A percentile compares a stretch with the other conserved stretches of the same genome.
Evolutionary conservation across 1,140 invertebrate species (phyloP).

Genomic region (Meloidogyne exigua): DNA sequence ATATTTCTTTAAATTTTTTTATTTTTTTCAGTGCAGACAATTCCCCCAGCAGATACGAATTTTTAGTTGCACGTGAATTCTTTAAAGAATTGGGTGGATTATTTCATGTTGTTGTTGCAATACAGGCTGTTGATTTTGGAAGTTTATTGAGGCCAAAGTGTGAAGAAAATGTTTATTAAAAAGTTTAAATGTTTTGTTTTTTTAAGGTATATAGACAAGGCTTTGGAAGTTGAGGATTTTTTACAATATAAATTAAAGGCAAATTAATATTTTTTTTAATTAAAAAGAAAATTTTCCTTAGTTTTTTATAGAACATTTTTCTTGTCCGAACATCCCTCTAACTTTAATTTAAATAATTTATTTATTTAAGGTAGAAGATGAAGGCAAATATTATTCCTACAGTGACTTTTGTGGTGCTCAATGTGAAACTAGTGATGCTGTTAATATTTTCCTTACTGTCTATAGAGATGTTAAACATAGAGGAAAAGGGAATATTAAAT

Average conservation of each 20-base stretch:
- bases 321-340: too few relatives aligned
- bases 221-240: slow-evolving; percentile 59
- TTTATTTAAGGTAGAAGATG: slow-evolving; percentile 42
- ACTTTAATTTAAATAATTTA: too few relatives aligned
- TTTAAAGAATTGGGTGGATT: slow-evolving; percentile 59
- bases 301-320: too few relatives aligned
- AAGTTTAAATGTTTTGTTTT: slow-evolving; percentile 13
- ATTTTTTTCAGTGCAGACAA: slow-evolving; percentile 56
- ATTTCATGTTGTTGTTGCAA: slow-evolving; percentile 60
- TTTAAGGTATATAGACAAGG: slow-evolving; percentile 56
- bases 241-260: slow-evolving; percentile 60
- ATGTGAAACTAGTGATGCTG: slow-evolving; percentile 61
- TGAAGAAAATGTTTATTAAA: slow-evolving; percentile 2
- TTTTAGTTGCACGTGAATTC: slow-evolving; percentile 55
- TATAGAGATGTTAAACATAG: slow-evolving; percentile 55
- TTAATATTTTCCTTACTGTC: slow-evolving; percentile 59
- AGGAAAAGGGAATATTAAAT: slow-evolving; percentile 56
- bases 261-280: background rate
- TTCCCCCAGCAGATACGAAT: slow-evolving; percentile 60
- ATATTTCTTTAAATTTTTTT: background rate
- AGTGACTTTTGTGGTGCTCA: slow-evolving; percentile 62
- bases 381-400: slow-evolving; percentile 53
- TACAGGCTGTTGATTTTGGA: slow-evolving; percentile 54
- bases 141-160: slow-evolving; percentile 51
- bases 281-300: too few relatives aligned